Evolutionary conservation across 1,140 invertebrate species (phyloP).

Genomic region (Meloidogyne floridensis): DNA sequence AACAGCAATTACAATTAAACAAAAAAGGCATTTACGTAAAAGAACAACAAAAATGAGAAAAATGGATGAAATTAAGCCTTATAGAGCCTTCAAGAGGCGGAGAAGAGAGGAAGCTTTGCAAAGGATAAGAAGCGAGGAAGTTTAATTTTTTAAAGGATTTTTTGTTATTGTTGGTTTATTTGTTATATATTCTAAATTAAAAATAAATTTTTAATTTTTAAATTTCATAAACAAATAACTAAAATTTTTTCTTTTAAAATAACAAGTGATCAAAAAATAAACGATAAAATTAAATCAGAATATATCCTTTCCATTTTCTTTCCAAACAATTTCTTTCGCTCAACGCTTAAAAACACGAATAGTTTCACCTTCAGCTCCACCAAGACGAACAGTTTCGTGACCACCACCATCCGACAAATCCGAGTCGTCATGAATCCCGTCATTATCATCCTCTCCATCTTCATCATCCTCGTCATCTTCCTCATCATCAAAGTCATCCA

Average conservation of each 20-base stretch:
- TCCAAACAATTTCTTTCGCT: neutral
- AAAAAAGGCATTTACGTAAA: slow-evolving; percentile 36
- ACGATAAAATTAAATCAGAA: neutral
- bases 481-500: slow-evolving; percentile 49
- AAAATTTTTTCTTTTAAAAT: neutral
- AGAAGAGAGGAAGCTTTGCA: slow-evolving; percentile 3
- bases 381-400: neutral
- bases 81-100: slow-evolving; percentile 29
- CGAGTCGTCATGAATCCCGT: neutral
- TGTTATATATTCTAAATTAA: neutral
- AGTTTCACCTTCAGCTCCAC: no score
- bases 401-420: neutral
- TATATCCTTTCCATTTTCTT: neutral
- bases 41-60: slow-evolving; percentile 34
- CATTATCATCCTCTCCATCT: neutral
- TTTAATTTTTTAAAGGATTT: neutral
- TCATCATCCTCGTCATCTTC: slow-evolving; percentile 36
- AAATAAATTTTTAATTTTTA: neutral
- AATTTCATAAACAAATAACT: neutral
- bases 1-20: slow-evolving; percentile 28
- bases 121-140: neutral
- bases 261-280: slow-evolving; percentile 8
- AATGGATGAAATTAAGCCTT: slow-evolving; percentile 38
- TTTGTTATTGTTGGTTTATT: neutral
- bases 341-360: no score